Evolutionary conservation across 2,888 invertebrate species (phyloP).

Genomic region (Dasypogon diadema): DNA sequence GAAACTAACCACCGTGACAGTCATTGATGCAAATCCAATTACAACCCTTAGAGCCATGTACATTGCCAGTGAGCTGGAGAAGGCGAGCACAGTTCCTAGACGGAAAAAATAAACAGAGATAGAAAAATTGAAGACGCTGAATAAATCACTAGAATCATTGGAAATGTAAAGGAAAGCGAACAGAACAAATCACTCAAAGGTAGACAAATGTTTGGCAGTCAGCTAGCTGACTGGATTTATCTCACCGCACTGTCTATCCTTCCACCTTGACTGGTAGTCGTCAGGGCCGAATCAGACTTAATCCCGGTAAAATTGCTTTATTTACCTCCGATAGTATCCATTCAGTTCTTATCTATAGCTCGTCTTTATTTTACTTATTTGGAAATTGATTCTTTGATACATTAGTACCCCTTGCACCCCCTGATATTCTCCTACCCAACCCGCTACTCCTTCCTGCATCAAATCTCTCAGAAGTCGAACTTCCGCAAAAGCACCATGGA

Average conservation of each 20-base stretch:
- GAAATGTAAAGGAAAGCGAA: slow-evolving; percentile 17
- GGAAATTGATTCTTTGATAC: slow-evolving; percentile 42
- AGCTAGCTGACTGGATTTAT: neutral
- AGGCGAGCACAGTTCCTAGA: slow-evolving; percentile 70
- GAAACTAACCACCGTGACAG: slow-evolving; percentile 76
- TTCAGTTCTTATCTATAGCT: neutral
- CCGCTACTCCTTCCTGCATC: neutral
- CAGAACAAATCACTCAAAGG: slow-evolving; percentile 25
- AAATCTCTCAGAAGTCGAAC: neutral
- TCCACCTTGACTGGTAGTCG: slow-evolving; percentile 12
- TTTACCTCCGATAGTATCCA: slow-evolving; percentile 10
- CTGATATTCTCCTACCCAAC: neutral
- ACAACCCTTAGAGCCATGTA: slow-evolving; percentile 72
- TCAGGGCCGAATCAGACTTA: slow-evolving; percentile 13
- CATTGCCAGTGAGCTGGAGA: slow-evolving; percentile 73
- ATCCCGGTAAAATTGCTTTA: slow-evolving; percentile 22
- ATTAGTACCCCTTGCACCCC: neutral
- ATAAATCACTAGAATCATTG: slow-evolving; percentile 49
- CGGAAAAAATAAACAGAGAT: slow-evolving; percentile 4
- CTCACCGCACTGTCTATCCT: neutral
- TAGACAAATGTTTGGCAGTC: slow-evolving; percentile 33
- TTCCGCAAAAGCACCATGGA: neutral
- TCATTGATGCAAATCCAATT: slow-evolving; percentile 75
- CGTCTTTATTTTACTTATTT: slow-evolving; percentile 7
- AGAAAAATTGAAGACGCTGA: slow-evolving; percentile 13